Percentiles rank a stretch among this genome's conserved stretches.
These are phyloP conservation scores for Crotalus helleri DNA, from an alignment of 2,113 vertebrate genomes.

Conservation along the genomic window DNA sequence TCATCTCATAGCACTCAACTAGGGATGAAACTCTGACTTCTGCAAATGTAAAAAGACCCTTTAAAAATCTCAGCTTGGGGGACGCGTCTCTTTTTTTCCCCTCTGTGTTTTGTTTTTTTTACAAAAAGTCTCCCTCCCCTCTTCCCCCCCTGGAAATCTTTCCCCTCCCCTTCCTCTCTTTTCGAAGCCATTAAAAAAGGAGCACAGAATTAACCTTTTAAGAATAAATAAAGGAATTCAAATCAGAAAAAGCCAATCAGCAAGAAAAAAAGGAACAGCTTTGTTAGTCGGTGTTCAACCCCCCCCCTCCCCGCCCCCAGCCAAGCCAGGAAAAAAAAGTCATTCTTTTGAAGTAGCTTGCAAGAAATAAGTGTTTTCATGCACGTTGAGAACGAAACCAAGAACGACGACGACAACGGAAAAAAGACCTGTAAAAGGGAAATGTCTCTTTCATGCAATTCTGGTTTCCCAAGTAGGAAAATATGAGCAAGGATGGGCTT, in stretches of 20 bases:
- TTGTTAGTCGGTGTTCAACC: slow-evolving; percentile 82
- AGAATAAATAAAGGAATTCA: slow-evolving; percentile 73
- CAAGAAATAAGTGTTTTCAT: slow-evolving; percentile 91
- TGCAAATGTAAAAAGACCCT: slow-evolving; percentile 69
- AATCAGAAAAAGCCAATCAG: slow-evolving; percentile 87
- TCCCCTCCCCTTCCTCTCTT: slow-evolving; percentile 45
- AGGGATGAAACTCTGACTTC: slow-evolving; percentile 62
- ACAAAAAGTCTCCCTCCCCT: slow-evolving; percentile 53
- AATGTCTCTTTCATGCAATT: slow-evolving; percentile 93
- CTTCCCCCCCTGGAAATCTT: slow-evolving; percentile 61
- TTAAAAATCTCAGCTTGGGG: slow-evolving; percentile 66
- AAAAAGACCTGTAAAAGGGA: slow-evolving; percentile 74
- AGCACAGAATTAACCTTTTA: slow-evolving; percentile 66
- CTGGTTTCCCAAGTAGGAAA: slow-evolving; percentile 79
- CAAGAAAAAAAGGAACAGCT: slow-evolving; percentile 88
- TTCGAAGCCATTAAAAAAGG: slow-evolving; percentile 80
- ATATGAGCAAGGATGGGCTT: slow-evolving; percentile 68
- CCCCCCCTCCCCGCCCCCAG: slow-evolving; percentile 70
- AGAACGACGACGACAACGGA: slow-evolving; percentile 30
- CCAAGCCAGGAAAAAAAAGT: slow-evolving; percentile 78
- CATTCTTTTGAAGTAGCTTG: slow-evolving; percentile 93
- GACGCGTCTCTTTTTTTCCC: slow-evolving; percentile 57
- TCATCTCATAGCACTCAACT: slow-evolving; percentile 60
- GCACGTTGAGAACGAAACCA: slow-evolving; percentile 69
- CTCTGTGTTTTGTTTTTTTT: slow-evolving; percentile 57